Conservation (phyloP, 2,888 invertebrate genomes). For the Osmoderma eremita region DNA sequence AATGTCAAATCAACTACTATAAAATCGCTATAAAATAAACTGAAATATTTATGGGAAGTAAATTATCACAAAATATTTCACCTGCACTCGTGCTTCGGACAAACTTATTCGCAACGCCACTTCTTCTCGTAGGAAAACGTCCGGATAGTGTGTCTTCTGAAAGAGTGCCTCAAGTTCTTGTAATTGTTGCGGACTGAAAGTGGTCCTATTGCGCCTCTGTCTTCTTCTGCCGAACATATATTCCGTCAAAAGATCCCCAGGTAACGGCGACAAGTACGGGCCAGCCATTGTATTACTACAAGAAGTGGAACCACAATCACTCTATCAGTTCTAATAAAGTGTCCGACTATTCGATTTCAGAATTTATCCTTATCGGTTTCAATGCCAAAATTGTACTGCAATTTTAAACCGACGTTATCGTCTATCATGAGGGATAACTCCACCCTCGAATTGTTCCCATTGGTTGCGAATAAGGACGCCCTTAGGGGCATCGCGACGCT, state of each 20-base stretch:
- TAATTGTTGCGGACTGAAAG: constrained; percentile 93
- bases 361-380: constrained; percentile 38
- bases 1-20: too few species aligned
- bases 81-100: constrained; percentile 93
- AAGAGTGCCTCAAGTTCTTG: constrained; percentile 91
- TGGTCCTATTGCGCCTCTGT: constrained; percentile 90
- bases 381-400: constrained; percentile 49
- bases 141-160: constrained; percentile 95
- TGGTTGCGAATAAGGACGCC: constrained; percentile 57
- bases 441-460: constrained; percentile 59
- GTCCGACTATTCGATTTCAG: neutral
- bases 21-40: neutral
- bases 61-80: constrained; percentile 58
- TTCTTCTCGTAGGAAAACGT: constrained; percentile 88
- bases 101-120: constrained; percentile 90
- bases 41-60: too few species aligned
- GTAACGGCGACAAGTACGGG: constrained; percentile 85
- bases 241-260: constrained; percentile 88
- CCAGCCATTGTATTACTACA: constrained; percentile 74
- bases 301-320: neutral
- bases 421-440: constrained; percentile 56
- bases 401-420: constrained; percentile 48
- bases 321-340: constrained; percentile 1
- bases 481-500: constrained; percentile 60
- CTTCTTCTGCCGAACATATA: constrained; percentile 92